A percentile compares a stretch with the other conserved stretches of the same genome.
phyloP scores from a whole-genome alignment of 2,888 invertebrate species.

The Leptinotarsa peninsularis region DNA sequence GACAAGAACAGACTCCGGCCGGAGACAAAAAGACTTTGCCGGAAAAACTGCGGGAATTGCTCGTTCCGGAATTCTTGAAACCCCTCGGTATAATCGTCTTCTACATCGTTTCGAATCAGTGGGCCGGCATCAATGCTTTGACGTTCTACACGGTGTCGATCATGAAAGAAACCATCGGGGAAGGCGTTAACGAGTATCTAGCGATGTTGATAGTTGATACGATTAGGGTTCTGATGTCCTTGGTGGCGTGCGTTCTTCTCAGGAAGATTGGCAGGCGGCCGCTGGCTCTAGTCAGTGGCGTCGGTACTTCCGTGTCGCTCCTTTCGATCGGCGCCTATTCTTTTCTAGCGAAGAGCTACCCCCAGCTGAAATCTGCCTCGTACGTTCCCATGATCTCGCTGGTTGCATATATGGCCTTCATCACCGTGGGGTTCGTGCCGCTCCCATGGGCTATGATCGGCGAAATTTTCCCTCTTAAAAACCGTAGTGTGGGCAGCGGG shows the following conservation, averaged over 20 bases:
- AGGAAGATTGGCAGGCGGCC: conserved; percentile 74
- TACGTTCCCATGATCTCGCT: conserved; percentile 65
- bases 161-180: conserved; percentile 72
- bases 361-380: conserved; percentile 52
- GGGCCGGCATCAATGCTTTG: conserved; percentile 79
- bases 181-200: conserved; percentile 74
- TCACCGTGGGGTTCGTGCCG: conserved; percentile 67
- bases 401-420: conserved; percentile 71
- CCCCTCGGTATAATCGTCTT: conserved; percentile 73
- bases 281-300: conserved; percentile 74
- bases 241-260: conserved; percentile 73
- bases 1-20: conserved; percentile 54
- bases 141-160: conserved; percentile 79
- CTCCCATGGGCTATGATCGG: conserved; percentile 82
- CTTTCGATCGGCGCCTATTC: conserved; percentile 48
- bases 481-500: conserved; percentile 75
- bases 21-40: background rate
- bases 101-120: conserved; percentile 77
- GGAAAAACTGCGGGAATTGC: conserved; percentile 55
- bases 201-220: conserved; percentile 76
- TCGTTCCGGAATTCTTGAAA: conserved; percentile 69
- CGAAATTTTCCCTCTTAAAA: conserved; percentile 73
- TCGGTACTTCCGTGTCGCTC: conserved; percentile 74
- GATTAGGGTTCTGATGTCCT: conserved; percentile 73
- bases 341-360: conserved; percentile 46